Conservation (phyloP, 2,888 invertebrate species). For the Lordiphosa fenestrarum region DNA sequence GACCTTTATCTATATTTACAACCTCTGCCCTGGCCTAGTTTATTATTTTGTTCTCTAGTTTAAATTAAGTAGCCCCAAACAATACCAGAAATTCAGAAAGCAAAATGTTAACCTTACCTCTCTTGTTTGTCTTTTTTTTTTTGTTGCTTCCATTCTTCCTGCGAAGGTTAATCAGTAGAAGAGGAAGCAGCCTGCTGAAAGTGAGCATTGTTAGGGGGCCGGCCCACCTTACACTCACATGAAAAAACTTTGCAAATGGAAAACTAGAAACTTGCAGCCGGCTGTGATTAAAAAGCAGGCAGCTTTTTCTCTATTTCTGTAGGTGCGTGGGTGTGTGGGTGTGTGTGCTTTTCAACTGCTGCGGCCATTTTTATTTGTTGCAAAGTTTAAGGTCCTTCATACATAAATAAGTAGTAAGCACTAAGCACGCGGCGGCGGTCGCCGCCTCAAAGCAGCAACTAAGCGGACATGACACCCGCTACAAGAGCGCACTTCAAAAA, state of each 20-base stretch:
- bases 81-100: constrained; percentile 25
- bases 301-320: constrained; percentile 20
- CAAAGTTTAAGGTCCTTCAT: constrained; percentile 76
- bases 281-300: constrained; percentile 61
- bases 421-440: constrained; percentile 33
- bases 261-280: constrained; percentile 32
- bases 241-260: constrained; percentile 58
- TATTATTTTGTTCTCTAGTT: constrained; percentile 7
- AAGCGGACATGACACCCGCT: constrained; percentile 71
- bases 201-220: constrained; percentile 47
- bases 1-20: constrained; percentile 23
- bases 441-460: constrained; percentile 63
- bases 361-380: constrained; percentile 65
- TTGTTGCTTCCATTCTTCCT: constrained; percentile 49
- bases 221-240: constrained; percentile 40
- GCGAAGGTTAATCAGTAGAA: constrained; percentile 22
- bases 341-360: constrained; percentile 23
- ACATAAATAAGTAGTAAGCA: constrained; percentile 70
- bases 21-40: constrained; percentile 54
- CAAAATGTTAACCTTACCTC: constrained; percentile 56
- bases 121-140: constrained; percentile 13
- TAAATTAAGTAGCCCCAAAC: constrained; percentile 44
- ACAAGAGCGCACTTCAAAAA: constrained; percentile 61
- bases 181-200: constrained; percentile 41
- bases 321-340: constrained; percentile 24